phyloP scores from a whole-genome alignment of 92 coral and sea anemone species.

The Phenganax stokvisi region DNA sequence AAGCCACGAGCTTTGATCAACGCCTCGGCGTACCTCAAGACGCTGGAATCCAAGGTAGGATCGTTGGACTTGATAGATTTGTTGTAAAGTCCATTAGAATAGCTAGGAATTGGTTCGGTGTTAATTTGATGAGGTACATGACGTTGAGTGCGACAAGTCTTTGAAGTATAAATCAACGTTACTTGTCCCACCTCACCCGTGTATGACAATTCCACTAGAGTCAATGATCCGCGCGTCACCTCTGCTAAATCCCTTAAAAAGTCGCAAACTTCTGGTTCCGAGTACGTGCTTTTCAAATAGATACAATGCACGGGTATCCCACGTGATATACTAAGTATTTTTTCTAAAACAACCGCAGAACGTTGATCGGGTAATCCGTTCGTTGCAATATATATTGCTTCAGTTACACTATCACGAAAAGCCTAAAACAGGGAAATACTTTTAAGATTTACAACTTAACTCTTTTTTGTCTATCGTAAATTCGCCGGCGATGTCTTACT shows the following conservation, averaged over 20 bases:
- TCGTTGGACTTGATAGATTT: conserved; percentile 51
- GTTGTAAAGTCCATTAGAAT: conserved; percentile 56
- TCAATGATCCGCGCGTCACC: conserved; percentile 84
- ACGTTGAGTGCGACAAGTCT: conserved; percentile 55
- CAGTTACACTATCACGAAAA: conserved; percentile 69
- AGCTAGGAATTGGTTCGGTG: conserved; percentile 72
- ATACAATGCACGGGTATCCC: conserved; percentile 85
- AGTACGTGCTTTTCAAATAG: conserved; percentile 73
- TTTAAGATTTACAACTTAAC: too few species aligned
- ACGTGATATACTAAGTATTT: conserved; percentile 64
- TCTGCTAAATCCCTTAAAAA: conserved; percentile 80
- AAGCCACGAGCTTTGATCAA: conserved; percentile 87
- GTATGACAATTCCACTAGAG: conserved; percentile 60
- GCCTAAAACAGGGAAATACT: conserved; percentile 59
- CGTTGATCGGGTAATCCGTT: conserved; percentile 94
- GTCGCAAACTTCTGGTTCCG: conserved; percentile 78
- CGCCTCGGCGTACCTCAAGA: conserved; percentile 85
- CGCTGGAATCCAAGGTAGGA: conserved; percentile 54
- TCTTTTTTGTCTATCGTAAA: too few species aligned
- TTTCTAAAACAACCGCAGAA: conserved; percentile 73
- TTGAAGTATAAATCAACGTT: conserved; percentile 67
- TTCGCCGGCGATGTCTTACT: too few species aligned
- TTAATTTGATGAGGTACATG: conserved; percentile 52
- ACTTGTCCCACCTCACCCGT: conserved; percentile 79
- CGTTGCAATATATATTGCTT: conserved; percentile 88